Conservation (phyloP, 2,113 vertebrate genomes). For the Rhinogobius similis region DNA sequence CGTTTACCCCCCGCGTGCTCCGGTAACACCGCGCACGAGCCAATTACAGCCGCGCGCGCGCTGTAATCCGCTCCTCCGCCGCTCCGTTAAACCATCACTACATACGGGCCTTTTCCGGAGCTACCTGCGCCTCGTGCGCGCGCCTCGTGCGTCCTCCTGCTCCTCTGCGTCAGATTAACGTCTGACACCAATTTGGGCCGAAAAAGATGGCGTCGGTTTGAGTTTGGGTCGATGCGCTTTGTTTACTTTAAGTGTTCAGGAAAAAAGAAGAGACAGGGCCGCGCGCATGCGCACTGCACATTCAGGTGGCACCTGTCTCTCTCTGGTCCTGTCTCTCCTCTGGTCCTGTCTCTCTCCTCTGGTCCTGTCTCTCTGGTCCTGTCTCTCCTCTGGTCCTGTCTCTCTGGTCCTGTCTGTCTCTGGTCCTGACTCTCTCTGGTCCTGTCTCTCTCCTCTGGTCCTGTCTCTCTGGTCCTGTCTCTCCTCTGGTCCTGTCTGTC, state of each 20-base stretch:
- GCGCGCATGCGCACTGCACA: too few species aligned
- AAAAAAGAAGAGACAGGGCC: too few species aligned
- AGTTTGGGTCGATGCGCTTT: background rate
- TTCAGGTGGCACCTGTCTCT: too few species aligned
- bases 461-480: too few species aligned
- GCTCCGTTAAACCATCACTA: background rate
- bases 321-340: too few species aligned
- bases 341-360: too few species aligned
- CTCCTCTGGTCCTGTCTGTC: too few species aligned
- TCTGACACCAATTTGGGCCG: background rate
- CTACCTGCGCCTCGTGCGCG: background rate
- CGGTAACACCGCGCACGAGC: background rate
- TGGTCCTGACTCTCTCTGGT: too few species aligned
- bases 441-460: too few species aligned
- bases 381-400: too few species aligned
- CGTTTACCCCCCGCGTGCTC: constrained; percentile 71
- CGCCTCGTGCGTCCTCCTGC: background rate
- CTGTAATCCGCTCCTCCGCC: background rate
- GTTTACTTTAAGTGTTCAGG: background rate
- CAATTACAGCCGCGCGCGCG: constrained; percentile 1
- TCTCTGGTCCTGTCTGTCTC: too few species aligned
- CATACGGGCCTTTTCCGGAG: background rate
- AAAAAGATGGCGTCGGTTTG: background rate
- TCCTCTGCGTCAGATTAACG: background rate
- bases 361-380: too few species aligned